These are phyloP conservation scores for Lepidocyrtoides sp. DNA, from an alignment of 2,888 invertebrate genomes.

Conservation along the genomic window DNA sequence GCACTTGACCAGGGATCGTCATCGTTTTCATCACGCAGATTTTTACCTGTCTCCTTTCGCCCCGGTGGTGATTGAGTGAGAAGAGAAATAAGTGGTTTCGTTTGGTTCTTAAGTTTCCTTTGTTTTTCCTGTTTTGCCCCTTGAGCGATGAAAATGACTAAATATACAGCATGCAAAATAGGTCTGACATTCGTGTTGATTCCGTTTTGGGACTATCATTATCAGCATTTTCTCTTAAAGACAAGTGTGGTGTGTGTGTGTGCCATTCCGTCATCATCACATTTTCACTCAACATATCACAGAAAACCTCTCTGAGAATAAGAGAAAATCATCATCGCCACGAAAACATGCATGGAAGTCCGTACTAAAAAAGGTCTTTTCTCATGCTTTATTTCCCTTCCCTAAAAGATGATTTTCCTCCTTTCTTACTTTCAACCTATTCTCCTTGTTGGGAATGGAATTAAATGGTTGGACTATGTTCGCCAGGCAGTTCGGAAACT, in stretches of 20 bases:
- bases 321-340: background rate
- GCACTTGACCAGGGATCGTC: conserved; percentile 42
- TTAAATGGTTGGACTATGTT: too few species aligned
- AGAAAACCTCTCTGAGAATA: conserved; percentile 12
- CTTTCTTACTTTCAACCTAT: background rate
- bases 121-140: conserved; percentile 21
- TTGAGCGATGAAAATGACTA: background rate
- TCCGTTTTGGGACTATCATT: conserved; percentile 15
- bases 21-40: background rate
- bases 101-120: too few species aligned
- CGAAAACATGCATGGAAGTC: background rate
- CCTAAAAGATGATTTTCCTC: background rate
- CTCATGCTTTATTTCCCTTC: conserved; percentile 3
- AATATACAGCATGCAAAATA: background rate
- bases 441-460: too few species aligned
- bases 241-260: background rate
- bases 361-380: conserved; percentile 48
- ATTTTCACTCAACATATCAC: conserved; percentile 29
- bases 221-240: background rate
- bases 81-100: too few species aligned
- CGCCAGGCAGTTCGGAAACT: too few species aligned
- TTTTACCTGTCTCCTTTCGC: conserved; percentile 64
- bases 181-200: conserved; percentile 17
- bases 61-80: conserved; percentile 17
- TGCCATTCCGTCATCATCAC: background rate